Evolutionary conservation across 2,888 invertebrate species (phyloP).

Genomic region (Osmoderma eremita): DNA sequence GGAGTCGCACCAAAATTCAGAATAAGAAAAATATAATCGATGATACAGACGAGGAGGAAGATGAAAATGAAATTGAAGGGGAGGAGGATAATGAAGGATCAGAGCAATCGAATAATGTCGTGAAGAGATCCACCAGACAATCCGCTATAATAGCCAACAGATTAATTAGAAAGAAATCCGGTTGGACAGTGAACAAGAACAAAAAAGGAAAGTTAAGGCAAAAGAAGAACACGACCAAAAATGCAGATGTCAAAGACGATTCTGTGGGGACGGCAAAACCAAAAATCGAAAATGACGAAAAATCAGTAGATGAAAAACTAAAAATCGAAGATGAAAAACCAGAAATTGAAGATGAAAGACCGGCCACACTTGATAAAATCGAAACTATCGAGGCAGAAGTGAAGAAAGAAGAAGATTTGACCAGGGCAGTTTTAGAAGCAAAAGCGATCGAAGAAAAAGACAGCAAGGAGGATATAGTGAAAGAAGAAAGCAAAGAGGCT

Average conservation of each 20-base stretch:
- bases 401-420: conserved; percentile 42
- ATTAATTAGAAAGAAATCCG: conserved; percentile 8
- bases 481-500: conserved; percentile 31
- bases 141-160: conserved; percentile 11
- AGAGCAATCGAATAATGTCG: not conserved
- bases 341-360: conserved; percentile 30
- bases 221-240: conserved; percentile 30
- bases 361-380: conserved; percentile 54
- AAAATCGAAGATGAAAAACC: conserved; percentile 40
- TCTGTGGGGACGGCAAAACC: conserved; percentile 7
- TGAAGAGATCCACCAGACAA: conserved; percentile 7
- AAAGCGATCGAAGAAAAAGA: conserved; percentile 23
- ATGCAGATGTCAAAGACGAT: conserved; percentile 31
- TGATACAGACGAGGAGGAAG: conserved; percentile 26
- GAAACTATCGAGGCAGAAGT: conserved; percentile 63
- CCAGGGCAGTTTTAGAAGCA: conserved; percentile 40
- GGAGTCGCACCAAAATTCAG: conserved; percentile 1
- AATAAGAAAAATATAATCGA: conserved; percentile 26
- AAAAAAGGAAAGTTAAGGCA: conserved; percentile 38
- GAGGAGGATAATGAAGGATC: not conserved
- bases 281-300: conserved; percentile 2
- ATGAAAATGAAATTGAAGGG: not conserved
- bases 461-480: not conserved
- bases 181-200: conserved; percentile 20
- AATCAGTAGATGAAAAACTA: conserved; percentile 35